Percentiles rank a stretch among this genome's conserved stretches.
Conservation (phyloP, 2,797 vertebrate species). For the Crocidura indochinensis region DNA sequence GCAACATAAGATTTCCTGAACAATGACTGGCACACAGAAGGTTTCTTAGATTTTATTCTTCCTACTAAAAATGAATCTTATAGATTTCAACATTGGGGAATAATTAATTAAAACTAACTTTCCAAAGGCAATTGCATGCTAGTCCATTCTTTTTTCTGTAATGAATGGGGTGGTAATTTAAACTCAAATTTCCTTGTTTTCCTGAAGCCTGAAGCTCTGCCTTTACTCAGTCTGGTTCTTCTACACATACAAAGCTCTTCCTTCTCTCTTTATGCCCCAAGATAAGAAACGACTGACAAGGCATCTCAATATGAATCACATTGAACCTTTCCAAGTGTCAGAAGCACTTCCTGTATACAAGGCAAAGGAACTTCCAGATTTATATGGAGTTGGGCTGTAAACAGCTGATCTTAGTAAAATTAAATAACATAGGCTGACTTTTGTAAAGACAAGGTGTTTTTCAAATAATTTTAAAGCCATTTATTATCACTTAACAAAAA, state of each 20-base stretch:
- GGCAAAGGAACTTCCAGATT: not conserved
- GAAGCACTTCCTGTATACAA: not conserved
- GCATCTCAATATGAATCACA: constrained; percentile 51
- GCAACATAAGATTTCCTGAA: not conserved
- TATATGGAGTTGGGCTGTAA: constrained; percentile 19
- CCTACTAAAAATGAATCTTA: constrained; percentile 11
- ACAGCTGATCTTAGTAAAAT: constrained; percentile 29
- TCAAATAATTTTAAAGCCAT: not conserved
- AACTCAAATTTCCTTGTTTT: constrained; percentile 65
- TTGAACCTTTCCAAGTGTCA: constrained; percentile 23
- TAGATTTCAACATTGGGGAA: not conserved
- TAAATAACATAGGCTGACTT: not conserved
- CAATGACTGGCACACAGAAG: not conserved
- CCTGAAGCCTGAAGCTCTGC: constrained; percentile 57
- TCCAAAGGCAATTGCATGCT: constrained; percentile 12
- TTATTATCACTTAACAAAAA: constrained; percentile 40
- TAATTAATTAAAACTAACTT: constrained; percentile 43
- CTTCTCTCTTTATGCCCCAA: constrained; percentile 39
- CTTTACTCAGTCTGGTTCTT: not conserved
- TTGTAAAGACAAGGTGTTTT: not conserved
- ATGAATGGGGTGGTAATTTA: constrained; percentile 64
- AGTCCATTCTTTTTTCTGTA: constrained; percentile 7
- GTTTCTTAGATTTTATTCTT: not conserved
- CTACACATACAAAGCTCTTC: constrained; percentile 16
- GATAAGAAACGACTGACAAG: not conserved